A percentile compares a stretch with the other conserved stretches of the same genome.
phyloP scores from a whole-genome alignment of 2,797 vertebrate species.

The Melanotaenia pygmaea region DNA sequence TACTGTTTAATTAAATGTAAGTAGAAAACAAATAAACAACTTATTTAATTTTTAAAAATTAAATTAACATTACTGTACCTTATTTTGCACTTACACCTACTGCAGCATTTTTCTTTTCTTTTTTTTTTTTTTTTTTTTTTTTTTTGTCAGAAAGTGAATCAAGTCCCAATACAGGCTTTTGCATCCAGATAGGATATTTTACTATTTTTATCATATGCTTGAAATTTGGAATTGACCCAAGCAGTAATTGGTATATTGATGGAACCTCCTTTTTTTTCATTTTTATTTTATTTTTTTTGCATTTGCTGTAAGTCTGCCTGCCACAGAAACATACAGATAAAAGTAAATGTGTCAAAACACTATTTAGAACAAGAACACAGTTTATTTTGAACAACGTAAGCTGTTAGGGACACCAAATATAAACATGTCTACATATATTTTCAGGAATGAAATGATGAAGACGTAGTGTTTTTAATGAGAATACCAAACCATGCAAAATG shows the following conservation, averaged over 20 bases:
- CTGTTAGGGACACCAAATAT: conserved; percentile 15
- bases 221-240: conserved; percentile 26
- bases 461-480: not conserved
- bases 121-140: not conserved
- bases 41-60: conserved; percentile 5
- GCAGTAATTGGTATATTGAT: conserved; percentile 1
- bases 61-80: conserved; percentile 2
- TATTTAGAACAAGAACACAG: conserved; percentile 1
- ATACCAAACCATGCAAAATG: not conserved
- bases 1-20: conserved; percentile 8
- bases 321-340: not conserved
- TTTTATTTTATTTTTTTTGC: not conserved
- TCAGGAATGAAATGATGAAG: conserved; percentile 30
- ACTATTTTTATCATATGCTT: conserved; percentile 46
- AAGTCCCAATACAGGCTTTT: conserved; percentile 26
- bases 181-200: conserved; percentile 43
- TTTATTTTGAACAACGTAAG: conserved; percentile 29
- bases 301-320: conserved; percentile 11
- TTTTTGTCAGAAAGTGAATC: conserved; percentile 1
- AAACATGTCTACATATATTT: conserved; percentile 15
- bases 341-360: conserved; percentile 24
- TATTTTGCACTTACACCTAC: conserved; percentile 8
- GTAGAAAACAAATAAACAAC: conserved; percentile 16
- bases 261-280: not conserved
- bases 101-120: not conserved